These are phyloP conservation scores for Toxotes lorentzi DNA, from an alignment of 2,797 vertebrate genomes.

Conservation along the genomic window DNA sequence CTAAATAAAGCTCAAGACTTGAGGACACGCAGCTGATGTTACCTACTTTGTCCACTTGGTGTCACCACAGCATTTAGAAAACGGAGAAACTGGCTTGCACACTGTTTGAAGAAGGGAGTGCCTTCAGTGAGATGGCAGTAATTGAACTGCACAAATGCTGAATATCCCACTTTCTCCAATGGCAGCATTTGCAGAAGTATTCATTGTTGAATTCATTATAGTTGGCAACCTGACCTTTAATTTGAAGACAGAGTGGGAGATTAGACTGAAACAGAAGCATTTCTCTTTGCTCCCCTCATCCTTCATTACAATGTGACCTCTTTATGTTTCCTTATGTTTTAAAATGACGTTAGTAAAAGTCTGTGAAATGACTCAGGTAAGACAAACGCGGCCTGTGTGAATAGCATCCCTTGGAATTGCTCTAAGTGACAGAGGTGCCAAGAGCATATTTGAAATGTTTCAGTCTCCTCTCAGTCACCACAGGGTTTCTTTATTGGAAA, in stretches of 20 bases:
- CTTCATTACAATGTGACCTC: not conserved
- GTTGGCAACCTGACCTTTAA: not conserved
- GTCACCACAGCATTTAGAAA: constrained; percentile 59
- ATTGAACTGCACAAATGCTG: not conserved
- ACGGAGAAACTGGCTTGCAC: not conserved
- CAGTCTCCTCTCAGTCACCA: constrained; percentile 15
- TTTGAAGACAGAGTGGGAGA: not conserved
- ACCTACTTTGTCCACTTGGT: constrained; percentile 68
- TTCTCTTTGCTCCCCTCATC: not conserved
- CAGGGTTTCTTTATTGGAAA: constrained; percentile 46
- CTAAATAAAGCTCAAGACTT: not conserved
- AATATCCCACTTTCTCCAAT: not conserved
- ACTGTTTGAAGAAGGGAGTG: not conserved
- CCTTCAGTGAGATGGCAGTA: not conserved
- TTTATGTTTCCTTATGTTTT: constrained; percentile 1
- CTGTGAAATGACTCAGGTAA: not conserved
- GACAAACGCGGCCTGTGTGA: constrained; percentile 3
- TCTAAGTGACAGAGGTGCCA: constrained; percentile 16
- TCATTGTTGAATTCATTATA: not conserved
- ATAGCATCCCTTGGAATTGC: not conserved
- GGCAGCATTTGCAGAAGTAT: not conserved
- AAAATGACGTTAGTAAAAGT: not conserved
- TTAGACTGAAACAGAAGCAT: not conserved
- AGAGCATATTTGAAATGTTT: constrained; percentile 31
- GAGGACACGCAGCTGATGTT: constrained; percentile 7